Evolutionary conservation across 2,797 vertebrate species (phyloP).

Genomic region (Tarsius wallacei): DNA sequence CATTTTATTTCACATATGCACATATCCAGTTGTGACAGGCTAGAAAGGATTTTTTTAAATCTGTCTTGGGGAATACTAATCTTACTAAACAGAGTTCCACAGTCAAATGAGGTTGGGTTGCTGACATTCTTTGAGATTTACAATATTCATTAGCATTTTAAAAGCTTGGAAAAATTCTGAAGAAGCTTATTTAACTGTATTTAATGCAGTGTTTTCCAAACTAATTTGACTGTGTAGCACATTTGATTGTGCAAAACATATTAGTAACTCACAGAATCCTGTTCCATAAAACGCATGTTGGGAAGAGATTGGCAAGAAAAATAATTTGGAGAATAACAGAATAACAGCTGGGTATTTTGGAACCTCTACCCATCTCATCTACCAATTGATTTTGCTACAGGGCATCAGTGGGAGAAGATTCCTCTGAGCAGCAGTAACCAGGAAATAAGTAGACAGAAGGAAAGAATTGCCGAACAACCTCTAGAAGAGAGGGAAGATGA

Average conservation of each 20-base stretch:
- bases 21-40: neutral
- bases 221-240: neutral
- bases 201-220: slow-evolving; percentile 7
- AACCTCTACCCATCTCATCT: slow-evolving; percentile 9
- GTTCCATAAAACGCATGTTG: neutral
- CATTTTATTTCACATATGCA: slow-evolving; percentile 34
- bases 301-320: neutral
- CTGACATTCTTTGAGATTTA: neutral
- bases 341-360: neutral
- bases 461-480: slow-evolving; percentile 11
- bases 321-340: slow-evolving; percentile 10
- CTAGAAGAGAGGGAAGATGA: slow-evolving; percentile 42
- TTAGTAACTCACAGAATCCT: neutral
- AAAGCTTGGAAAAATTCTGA: slow-evolving; percentile 25
- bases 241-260: neutral
- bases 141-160: slow-evolving; percentile 17
- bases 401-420: slow-evolving; percentile 71
- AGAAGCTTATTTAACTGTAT: neutral
- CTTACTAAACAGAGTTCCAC: neutral
- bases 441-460: slow-evolving; percentile 62
- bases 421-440: neutral
- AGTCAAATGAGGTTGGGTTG: neutral
- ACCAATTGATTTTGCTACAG: slow-evolving; percentile 82
- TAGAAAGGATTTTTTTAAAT: slow-evolving; percentile 5
- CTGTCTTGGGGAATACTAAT: neutral